A percentile compares a stretch with the other conserved stretches of the same genome.
Evolutionary conservation across 1,140 invertebrate species (phyloP).

Genomic region (Archivesica marissinica): DNA sequence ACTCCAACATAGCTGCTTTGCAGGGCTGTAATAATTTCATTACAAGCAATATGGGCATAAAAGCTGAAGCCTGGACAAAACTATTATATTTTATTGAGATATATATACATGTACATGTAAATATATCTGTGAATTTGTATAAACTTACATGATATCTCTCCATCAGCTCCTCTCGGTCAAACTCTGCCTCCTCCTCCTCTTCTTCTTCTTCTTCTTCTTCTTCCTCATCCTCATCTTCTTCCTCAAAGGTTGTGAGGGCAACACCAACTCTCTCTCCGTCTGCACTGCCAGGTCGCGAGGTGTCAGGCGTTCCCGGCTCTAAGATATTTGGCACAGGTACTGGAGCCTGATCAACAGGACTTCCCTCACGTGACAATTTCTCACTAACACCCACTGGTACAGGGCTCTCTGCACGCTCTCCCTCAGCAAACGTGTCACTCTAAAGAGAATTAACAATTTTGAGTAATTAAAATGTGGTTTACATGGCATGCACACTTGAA

Average conservation of each 20-base stretch:
- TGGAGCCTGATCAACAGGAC: conserved; percentile 65
- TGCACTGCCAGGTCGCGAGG: conserved; percentile 67
- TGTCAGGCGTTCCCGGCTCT: conserved; percentile 75
- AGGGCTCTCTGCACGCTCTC: conserved; percentile 74
- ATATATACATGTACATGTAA: too few species aligned
- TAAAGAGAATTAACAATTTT: conserved; percentile 45
- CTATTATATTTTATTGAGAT: too few species aligned
- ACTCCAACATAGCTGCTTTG: too few species aligned
- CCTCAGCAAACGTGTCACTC: conserved; percentile 78
- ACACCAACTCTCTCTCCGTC: conserved; percentile 35
- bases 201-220: conserved; percentile 64
- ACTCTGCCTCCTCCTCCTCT: conserved; percentile 71
- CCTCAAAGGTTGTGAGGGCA: conserved; percentile 64
- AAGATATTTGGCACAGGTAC: conserved; percentile 62
- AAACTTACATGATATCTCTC: conserved; percentile 81
- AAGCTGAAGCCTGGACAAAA: too few species aligned
- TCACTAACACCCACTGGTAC: conserved; percentile 72
- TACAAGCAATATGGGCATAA: too few species aligned
- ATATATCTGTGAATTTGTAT: too few species aligned
- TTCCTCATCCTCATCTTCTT: conserved; percentile 63
- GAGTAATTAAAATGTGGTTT: neutral
- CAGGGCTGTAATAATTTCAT: too few species aligned
- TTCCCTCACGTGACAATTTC: conserved; percentile 76
- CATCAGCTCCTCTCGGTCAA: conserved; percentile 80
- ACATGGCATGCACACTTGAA: neutral